These are phyloP conservation scores for Phyllotis vaccarum DNA, from an alignment of 2,797 vertebrate species.

Conservation along the genomic window DNA sequence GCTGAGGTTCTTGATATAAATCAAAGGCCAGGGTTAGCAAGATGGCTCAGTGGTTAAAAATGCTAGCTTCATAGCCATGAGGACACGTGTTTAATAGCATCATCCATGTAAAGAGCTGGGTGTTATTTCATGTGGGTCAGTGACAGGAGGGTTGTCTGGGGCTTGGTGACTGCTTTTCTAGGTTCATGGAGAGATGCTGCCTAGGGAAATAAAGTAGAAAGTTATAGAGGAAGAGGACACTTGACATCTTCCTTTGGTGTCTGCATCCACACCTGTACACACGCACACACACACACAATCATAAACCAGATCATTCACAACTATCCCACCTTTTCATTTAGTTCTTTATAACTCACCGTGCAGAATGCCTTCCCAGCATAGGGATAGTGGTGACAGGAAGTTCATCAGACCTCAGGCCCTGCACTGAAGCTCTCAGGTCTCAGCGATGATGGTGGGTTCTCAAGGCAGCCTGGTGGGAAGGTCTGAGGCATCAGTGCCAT, in stretches of 20 bases:
- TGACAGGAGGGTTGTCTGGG: too few relatives aligned
- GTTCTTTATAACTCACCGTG: neutral
- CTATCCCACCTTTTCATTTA: neutral
- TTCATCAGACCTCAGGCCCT: neutral
- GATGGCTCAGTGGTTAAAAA: neutral
- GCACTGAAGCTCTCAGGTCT: neutral
- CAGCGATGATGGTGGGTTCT: neutral
- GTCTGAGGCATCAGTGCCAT: neutral
- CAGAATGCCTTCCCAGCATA: neutral
- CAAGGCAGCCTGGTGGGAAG: neutral
- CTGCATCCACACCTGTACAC: neutral
- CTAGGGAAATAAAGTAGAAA: neutral
- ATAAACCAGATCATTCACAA: neutral
- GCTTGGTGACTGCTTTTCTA: neutral
- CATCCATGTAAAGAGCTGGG: neutral
- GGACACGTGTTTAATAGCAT: neutral
- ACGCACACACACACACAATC: neutral
- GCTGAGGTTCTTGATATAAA: neutral
- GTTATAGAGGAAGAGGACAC: neutral
- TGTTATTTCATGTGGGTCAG: neutral
- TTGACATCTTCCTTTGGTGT: neutral
- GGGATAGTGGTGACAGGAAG: neutral
- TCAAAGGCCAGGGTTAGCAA: neutral
- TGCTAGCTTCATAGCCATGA: neutral
- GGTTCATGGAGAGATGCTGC: neutral